A percentile compares a stretch with the other conserved stretches of the same genome.
These are phyloP conservation scores for Willisornis vidua DNA, from an alignment of 2,113 vertebrate genomes.

Conservation along the genomic window DNA sequence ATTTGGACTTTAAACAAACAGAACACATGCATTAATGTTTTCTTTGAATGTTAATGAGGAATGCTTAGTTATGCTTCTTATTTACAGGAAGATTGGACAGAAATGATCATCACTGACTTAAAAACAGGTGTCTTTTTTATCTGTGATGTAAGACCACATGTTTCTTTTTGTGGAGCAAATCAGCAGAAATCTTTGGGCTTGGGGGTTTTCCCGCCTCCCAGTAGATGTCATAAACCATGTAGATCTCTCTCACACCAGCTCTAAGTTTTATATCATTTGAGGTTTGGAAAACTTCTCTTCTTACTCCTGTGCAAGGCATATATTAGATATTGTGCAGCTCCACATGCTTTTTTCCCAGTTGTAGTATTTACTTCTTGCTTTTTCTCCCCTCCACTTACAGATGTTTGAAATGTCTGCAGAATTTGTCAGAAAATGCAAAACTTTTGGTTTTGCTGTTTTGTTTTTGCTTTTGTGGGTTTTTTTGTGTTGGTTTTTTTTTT, in stretches of 20 bases:
- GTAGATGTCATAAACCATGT: neutral
- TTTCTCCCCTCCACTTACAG: neutral
- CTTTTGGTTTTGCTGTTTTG: too few species aligned
- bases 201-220: neutral
- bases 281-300: neutral
- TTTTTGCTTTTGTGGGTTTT: neutral
- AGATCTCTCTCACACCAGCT: neutral
- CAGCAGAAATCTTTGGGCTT: neutral
- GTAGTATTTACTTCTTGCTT: neutral
- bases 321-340: neutral
- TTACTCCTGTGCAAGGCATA: neutral
- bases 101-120: neutral
- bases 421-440: neutral
- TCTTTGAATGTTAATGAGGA: neutral
- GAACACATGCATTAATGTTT: neutral
- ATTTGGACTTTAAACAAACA: neutral
- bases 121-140: neutral
- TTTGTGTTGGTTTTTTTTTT: neutral
- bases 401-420: neutral
- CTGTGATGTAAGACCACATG: neutral
- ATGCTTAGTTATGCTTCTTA: neutral
- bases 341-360: neutral
- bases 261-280: neutral
- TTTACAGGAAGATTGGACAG: neutral
- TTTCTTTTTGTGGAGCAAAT: neutral